Conservation (phyloP, 1,140 invertebrate genomes). For the Macrostomum lignano region DNA sequence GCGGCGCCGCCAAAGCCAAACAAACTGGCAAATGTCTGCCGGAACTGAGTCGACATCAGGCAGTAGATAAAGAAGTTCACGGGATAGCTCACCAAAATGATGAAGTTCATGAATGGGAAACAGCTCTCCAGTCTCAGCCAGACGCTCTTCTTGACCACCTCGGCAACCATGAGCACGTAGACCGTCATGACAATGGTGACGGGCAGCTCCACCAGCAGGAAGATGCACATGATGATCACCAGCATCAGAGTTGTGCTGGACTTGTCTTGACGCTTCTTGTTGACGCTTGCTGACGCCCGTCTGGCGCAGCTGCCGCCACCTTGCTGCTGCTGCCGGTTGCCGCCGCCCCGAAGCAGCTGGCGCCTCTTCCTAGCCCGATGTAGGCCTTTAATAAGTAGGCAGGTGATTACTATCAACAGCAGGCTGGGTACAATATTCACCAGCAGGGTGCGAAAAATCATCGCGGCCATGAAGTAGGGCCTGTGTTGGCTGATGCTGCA, state of each 20-base stretch:
- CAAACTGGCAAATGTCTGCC: slow-evolving; percentile 58
- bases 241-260: slow-evolving; percentile 77
- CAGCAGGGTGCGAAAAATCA: too few species aligned
- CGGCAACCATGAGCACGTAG: slow-evolving; percentile 51
- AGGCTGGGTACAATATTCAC: slow-evolving; percentile 55
- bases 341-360: slow-evolving; percentile 34
- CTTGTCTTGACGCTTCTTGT: too few species aligned
- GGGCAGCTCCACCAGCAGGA: slow-evolving; percentile 61
- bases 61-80: slow-evolving; percentile 74
- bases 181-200: slow-evolving; percentile 35
- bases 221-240: slow-evolving; percentile 69
- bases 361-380: slow-evolving; percentile 52
- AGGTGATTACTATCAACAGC: slow-evolving; percentile 51
- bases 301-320: slow-evolving; percentile 25
- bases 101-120: slow-evolving; percentile 38
- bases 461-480: slow-evolving; percentile 40
- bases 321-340: slow-evolving; percentile 39
- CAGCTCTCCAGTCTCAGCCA: too few species aligned
- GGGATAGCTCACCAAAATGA: slow-evolving; percentile 55
- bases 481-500: slow-evolving; percentile 15
- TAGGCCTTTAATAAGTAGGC: slow-evolving; percentile 48
- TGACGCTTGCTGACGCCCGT: too few species aligned
- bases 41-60: slow-evolving; percentile 59
- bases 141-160: slow-evolving; percentile 38
- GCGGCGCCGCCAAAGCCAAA: slow-evolving; percentile 34